Evolutionary conservation across 2,113 vertebrate species (phyloP), one percentile per base, ranked within the genome.

Genomic region (Amphiprion ocellaris): DNA sequence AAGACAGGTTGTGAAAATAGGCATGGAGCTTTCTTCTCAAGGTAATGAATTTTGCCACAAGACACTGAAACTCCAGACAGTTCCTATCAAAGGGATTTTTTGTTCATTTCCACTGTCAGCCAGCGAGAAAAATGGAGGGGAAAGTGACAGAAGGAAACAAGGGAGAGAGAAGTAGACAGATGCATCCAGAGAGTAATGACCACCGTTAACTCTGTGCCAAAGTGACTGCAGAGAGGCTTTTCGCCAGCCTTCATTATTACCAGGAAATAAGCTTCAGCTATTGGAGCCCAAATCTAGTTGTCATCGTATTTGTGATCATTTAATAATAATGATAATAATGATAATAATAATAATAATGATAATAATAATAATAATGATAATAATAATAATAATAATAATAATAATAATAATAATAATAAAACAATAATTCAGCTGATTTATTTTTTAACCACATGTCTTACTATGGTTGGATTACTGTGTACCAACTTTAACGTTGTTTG

Each of bases 11-110:
- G 53, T 2, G 26, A 50, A 67, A 67, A 69, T 76, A 12, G 24
- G 4, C 10, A 55, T 2, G 2, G 46, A 68, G 61, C 19, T 63
- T 64, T 52, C 8, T 52, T 67, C 56, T 66, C 28, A 23, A 44
- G 2, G 76, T 87, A 89, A 89, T 79, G 60, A 56, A 84, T 79
- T 87, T 72, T 1, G 16, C 68, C 63, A 56, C 46, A 74, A 65
- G 79, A 84, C 79, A 67, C 4, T 74, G 15, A 55, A 81, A 58
- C 46, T 77, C 50, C 70, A 81, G 69, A 72, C 74, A 39, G 65
- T 12, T 67, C 23, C 37, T 33, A 68, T 86, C 81, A 83, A 54
- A 84, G 54, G 10, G 46, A 37, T 28, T 62, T 70, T 67, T 80
- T 61, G 24, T 52, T 81, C 30, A 47, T 54, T 86, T 81, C 26